Percentiles rank a stretch among this genome's conserved stretches.
Evolutionary conservation across 1,140 invertebrate species (phyloP).

Genomic region (Oryctes rhinoceros): DNA sequence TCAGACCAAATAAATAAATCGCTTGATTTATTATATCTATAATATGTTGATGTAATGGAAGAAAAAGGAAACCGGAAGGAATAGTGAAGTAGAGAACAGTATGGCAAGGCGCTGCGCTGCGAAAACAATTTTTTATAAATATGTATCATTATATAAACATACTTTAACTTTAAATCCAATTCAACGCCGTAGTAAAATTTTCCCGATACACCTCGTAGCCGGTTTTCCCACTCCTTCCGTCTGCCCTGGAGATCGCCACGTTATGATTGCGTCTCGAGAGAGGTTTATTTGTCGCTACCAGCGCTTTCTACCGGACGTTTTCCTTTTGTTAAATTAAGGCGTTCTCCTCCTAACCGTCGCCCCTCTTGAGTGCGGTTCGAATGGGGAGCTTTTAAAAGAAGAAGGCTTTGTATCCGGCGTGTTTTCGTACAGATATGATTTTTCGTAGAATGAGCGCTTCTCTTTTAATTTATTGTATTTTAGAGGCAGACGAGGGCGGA

Average conservation of each 20-base stretch:
- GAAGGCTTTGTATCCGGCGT: not conserved
- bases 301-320: not conserved
- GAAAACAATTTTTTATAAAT: too few relatives aligned
- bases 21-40: too few relatives aligned
- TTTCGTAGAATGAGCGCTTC: not conserved
- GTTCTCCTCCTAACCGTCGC: not conserved
- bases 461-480: conserved; percentile 12
- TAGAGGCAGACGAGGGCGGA: not conserved
- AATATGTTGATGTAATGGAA: too few relatives aligned
- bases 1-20: too few relatives aligned
- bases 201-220: not conserved
- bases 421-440: conserved; percentile 12
- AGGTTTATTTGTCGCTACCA: not conserved
- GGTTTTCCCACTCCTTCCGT: not conserved
- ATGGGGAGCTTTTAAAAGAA: not conserved
- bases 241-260: not conserved
- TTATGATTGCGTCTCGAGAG: conserved; percentile 2
- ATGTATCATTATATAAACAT: too few relatives aligned
- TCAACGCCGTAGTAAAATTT: not conserved
- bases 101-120: too few relatives aligned
- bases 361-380: not conserved
- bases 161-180: not conserved
- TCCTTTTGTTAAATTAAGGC: not conserved
- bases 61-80: too few relatives aligned
- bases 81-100: too few relatives aligned